Percentiles rank a stretch among this genome's conserved stretches.
Evolutionary conservation across 64 coral and sea anemone genomes (phyloP).

Genomic region (Montipora capricornis): DNA sequence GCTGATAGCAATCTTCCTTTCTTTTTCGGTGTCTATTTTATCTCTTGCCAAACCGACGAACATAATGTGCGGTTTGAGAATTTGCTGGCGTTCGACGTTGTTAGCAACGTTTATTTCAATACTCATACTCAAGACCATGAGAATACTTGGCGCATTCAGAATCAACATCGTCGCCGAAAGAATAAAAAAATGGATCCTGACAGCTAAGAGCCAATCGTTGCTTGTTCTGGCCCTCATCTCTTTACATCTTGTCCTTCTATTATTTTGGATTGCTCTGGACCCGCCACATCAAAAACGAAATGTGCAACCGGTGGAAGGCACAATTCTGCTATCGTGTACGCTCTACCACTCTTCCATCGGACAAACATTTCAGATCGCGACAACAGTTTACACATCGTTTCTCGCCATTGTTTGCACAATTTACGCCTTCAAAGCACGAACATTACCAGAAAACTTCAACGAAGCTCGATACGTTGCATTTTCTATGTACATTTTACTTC

Average conservation of each 20-base stretch:
- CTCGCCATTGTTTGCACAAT: conserved; percentile 24
- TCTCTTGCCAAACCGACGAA: conserved; percentile 15
- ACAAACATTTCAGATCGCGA: conserved; percentile 8
- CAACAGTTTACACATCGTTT: not conserved
- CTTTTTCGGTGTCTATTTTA: conserved; percentile 33
- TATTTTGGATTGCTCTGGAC: conserved; percentile 36
- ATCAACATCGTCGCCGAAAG: conserved; percentile 24
- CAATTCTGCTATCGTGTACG: conserved; percentile 1
- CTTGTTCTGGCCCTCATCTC: conserved; percentile 8
- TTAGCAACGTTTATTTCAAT: conserved; percentile 5
- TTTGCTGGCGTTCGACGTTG: not conserved
- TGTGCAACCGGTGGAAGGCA: not conserved
- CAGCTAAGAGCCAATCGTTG: conserved; percentile 9
- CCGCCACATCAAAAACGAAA: conserved; percentile 21
- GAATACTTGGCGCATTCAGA: conserved; percentile 25
- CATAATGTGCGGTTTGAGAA: not conserved
- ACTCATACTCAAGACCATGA: conserved; percentile 35
- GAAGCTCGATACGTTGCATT: conserved; percentile 48
- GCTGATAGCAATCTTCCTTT: conserved; percentile 8
- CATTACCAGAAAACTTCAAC: conserved; percentile 49
- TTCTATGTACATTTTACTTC: conserved; percentile 45
- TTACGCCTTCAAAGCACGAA: conserved; percentile 51
- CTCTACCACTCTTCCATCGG: not conserved
- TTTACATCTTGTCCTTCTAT: not conserved
- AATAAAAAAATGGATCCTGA: conserved; percentile 39